Percentiles rank a stretch among this genome's conserved stretches.
Conservation (phyloP, 2,888 invertebrate genomes). For the Leptinotarsa peninsularis region DNA sequence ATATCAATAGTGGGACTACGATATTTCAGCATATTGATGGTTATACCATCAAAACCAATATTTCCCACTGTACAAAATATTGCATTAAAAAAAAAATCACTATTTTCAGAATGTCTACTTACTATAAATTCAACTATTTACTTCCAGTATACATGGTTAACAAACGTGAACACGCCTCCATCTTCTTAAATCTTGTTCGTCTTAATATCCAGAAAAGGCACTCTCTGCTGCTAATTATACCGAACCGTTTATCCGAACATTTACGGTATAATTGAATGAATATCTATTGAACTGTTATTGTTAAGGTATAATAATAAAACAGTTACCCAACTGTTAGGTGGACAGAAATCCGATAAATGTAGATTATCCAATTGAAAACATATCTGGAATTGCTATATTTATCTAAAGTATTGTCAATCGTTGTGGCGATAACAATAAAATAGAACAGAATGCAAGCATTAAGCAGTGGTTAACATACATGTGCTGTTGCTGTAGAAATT, state of each 20-base stretch:
- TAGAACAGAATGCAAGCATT: slow-evolving; percentile 51
- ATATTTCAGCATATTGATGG: no score
- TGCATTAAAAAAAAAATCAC: not conserved
- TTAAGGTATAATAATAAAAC: slow-evolving; percentile 45
- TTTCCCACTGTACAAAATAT: no score
- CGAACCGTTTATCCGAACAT: slow-evolving; percentile 31
- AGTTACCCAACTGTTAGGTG: slow-evolving; percentile 52
- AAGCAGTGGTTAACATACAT: slow-evolving; percentile 54
- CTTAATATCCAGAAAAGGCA: slow-evolving; percentile 18
- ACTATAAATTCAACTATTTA: not conserved
- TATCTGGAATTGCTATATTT: slow-evolving; percentile 60
- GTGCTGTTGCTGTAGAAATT: slow-evolving; percentile 43
- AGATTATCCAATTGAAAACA: slow-evolving; percentile 57
- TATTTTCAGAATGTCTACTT: not conserved
- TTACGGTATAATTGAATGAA: slow-evolving; percentile 38
- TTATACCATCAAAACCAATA: no score
- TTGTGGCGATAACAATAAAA: slow-evolving; percentile 60
- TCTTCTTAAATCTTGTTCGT: not conserved
- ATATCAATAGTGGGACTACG: no score
- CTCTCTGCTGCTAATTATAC: slow-evolving; percentile 14
- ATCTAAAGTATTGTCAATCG: slow-evolving; percentile 62
- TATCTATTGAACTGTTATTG: slow-evolving; percentile 47
- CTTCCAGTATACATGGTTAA: not conserved
- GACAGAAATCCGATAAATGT: slow-evolving; percentile 55
- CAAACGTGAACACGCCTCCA: not conserved